These are phyloP conservation scores for Agrilus biguttatus DNA, from an alignment of 2,888 invertebrate genomes.

Conservation along the genomic window DNA sequence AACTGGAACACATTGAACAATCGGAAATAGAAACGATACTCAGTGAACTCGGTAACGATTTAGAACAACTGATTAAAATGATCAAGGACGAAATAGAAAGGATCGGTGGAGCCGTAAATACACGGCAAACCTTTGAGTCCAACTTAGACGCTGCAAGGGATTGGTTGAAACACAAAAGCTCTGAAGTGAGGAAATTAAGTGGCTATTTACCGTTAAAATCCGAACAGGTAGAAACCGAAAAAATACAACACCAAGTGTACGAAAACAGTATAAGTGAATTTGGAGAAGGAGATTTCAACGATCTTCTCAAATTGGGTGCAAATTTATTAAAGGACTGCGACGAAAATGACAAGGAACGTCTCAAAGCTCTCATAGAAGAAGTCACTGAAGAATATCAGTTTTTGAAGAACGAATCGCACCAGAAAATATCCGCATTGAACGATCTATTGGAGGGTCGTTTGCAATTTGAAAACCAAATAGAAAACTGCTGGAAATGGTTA, in stretches of 20 bases:
- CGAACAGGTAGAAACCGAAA: conserved; percentile 68
- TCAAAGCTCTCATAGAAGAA: conserved; percentile 53
- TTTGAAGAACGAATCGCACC: conserved; percentile 56
- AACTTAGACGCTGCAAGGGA: conserved; percentile 64
- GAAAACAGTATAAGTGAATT: conserved; percentile 66
- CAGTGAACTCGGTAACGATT: conserved; percentile 57
- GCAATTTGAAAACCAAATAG: conserved; percentile 67
- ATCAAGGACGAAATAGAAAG: conserved; percentile 61
- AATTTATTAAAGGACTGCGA: conserved; percentile 70
- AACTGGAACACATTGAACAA: conserved; percentile 73
- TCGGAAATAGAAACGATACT: conserved; percentile 62
- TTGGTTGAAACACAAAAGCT: conserved; percentile 66
- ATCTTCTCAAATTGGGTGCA: conserved; percentile 61
- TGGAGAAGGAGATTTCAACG: conserved; percentile 56
- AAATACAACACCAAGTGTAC: conserved; percentile 58
- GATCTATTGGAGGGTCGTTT: conserved; percentile 65
- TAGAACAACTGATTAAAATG: conserved; percentile 55
- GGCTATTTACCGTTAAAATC: conserved; percentile 69
- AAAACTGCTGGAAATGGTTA: conserved; percentile 75
- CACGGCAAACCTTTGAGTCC: conserved; percentile 61
- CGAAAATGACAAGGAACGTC: conserved; percentile 47
- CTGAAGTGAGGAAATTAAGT: conserved; percentile 60
- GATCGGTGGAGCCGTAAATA: conserved; percentile 52
- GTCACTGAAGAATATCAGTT: conserved; percentile 57
- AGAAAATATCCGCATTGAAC: conserved; percentile 54